Evolutionary conservation across 2,113 vertebrate genomes (phyloP).

Genomic region (Eleginops maclovinus): DNA sequence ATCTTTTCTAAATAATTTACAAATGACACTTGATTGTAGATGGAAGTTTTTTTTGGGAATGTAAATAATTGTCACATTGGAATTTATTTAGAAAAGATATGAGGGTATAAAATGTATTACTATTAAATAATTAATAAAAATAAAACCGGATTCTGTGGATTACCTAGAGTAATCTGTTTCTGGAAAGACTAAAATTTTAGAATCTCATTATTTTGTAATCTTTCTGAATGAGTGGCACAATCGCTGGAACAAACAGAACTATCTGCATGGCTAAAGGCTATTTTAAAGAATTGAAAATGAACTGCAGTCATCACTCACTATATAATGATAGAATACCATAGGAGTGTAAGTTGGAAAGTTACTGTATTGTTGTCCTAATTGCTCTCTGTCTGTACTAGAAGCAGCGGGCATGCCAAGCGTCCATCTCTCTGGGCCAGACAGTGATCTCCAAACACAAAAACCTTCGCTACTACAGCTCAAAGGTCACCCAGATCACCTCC

Average conservation of each 20-base stretch:
- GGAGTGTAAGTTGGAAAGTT: background rate
- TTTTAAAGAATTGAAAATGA: background rate
- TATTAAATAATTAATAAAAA: no score
- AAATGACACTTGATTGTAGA: no score
- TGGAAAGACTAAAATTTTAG: background rate
- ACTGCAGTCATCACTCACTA: background rate
- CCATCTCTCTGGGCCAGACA: conserved; percentile 90
- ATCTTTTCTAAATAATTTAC: no score
- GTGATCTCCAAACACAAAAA: conserved; percentile 97
- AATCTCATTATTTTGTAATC: background rate
- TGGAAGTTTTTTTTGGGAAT: no score
- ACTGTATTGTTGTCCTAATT: conserved; percentile 16
- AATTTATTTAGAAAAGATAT: background rate
- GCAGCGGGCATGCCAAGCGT: conserved; percentile 82
- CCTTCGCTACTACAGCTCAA: conserved; percentile 94
- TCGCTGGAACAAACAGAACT: background rate
- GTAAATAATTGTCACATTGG: background rate
- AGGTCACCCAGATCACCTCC: conserved; percentile 89
- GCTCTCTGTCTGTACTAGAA: conserved; percentile 79
- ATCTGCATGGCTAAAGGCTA: background rate
- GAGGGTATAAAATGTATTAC: background rate
- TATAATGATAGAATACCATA: background rate
- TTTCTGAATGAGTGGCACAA: background rate
- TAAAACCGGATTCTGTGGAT: background rate
- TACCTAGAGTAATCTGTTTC: background rate